A percentile compares a stretch with the other conserved stretches of the same genome.
Conservation (phyloP, 2,113 vertebrate genomes). For the Gymnobelideus leadbeateri region DNA sequence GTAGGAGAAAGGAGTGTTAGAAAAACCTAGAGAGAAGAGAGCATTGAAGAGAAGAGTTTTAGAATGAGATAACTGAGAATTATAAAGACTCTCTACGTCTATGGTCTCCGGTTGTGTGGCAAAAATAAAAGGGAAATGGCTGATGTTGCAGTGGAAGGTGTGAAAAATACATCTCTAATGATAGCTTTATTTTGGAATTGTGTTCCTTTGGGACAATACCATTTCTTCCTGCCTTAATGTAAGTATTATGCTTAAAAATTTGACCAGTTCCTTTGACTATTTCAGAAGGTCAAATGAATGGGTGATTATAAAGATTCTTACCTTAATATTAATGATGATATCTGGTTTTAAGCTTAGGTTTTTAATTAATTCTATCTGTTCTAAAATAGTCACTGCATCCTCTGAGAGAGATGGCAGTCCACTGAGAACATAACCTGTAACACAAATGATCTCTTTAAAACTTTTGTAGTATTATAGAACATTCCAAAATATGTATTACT, state of each 20-base stretch:
- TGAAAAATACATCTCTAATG: not conserved
- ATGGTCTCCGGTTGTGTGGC: not conserved
- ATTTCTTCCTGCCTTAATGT: not conserved
- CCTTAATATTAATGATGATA: conserved; percentile 98
- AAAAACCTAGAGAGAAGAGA: not conserved
- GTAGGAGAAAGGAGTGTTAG: not conserved
- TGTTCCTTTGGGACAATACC: not conserved
- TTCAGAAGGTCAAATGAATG: conserved; percentile 22
- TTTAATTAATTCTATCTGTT: conserved; percentile 92
- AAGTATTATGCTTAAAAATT: not conserved
- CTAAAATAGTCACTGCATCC: conserved; percentile 85
- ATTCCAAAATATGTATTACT: conserved; percentile 37
- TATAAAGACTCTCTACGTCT: not conserved
- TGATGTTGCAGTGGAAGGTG: not conserved
- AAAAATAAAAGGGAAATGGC: not conserved
- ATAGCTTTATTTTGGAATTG: not conserved
- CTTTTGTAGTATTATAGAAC: conserved; percentile 40
- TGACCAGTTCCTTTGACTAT: conserved; percentile 17
- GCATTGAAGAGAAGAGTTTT: not conserved
- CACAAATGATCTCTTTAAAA: conserved; percentile 71
- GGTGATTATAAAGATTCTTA: conserved; percentile 72
- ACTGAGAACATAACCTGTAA: conserved; percentile 94
- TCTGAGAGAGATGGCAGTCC: conserved; percentile 92
- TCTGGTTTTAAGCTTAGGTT: conserved; percentile 91
- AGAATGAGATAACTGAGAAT: not conserved